Evolutionary conservation across 2,888 invertebrate genomes (phyloP).

Genomic region (Emesis furor): DNA sequence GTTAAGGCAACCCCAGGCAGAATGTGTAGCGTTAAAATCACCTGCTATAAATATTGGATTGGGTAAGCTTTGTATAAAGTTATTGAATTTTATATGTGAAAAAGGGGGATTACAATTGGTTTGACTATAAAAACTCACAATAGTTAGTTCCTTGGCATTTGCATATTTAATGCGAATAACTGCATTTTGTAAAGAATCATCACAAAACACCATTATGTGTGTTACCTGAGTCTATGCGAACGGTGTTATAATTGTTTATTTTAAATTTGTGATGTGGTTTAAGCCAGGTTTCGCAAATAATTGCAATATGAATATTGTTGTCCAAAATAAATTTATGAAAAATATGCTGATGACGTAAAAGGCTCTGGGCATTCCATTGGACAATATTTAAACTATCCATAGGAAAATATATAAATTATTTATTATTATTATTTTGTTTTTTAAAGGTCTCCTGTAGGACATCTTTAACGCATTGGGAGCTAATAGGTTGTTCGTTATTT

Average conservation of each 20-base stretch:
- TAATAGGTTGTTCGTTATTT: slow-evolving; percentile 30
- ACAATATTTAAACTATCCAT: not conserved
- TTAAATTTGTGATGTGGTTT: not conserved
- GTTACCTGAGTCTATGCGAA: slow-evolving; percentile 17
- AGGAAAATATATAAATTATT: no score
- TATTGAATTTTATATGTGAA: not conserved
- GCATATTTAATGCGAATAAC: not conserved
- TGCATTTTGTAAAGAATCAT: slow-evolving; percentile 32
- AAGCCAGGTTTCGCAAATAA: slow-evolving; percentile 5
- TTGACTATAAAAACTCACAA: slow-evolving; percentile 6
- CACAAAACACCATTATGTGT: slow-evolving; percentile 33
- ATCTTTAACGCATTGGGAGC: slow-evolving; percentile 35
- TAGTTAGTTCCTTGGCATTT: not conserved
- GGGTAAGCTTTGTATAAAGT: not conserved
- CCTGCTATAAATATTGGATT: not conserved
- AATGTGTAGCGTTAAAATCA: not conserved
- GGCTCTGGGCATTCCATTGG: slow-evolving; percentile 6
- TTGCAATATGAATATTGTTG: slow-evolving; percentile 6
- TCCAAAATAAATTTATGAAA: slow-evolving; percentile 8
- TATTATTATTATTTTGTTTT: slow-evolving; percentile 16
- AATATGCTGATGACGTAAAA: slow-evolving; percentile 8
- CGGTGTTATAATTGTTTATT: not conserved
- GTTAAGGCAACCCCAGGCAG: not conserved
- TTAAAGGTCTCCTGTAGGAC: slow-evolving; percentile 30
- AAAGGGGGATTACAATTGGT: not conserved